Evolutionary conservation across 2,113 vertebrate species (phyloP), one percentile per base, ranked within the genome.

Genomic region (Syrmaticus mikado): DNA sequence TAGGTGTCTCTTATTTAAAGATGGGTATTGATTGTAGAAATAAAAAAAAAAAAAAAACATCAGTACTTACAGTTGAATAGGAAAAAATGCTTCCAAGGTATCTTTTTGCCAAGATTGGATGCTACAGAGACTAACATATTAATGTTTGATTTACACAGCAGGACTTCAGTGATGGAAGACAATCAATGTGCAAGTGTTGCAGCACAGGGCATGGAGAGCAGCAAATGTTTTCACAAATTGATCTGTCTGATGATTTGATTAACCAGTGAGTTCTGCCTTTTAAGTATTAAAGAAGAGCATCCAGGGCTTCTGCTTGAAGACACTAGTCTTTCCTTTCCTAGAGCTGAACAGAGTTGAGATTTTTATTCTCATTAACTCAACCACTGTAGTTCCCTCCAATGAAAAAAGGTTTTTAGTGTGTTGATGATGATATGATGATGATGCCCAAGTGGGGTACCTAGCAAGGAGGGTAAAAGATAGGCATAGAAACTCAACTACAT

Each of bases 121-220:
- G 75, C 64, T 89, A 50, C 41, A 65, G 70, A 60, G 13, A 25
- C 57, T 91, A 80, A 46, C 22, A 52, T 10, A 67, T 57, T 64
- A 85, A 57, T 38, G 65, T 93, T 85, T 90, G 93, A 87, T 94
- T 87, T 81, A 34, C 46, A 40, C 52, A 77, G 68, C n/a, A 5
- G 21, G n/a, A 64, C 25, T 82, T 68, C 53, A 22, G 84, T 30
- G 19, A 38, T 87, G 57, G 68, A 71, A 91, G 67, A 83, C 14
- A 24, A 81, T 82, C 79, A 57, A 48, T 9, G 43, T 67, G 68
- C 38, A 67, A 85, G 64, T 8, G 10, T 72, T 40, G 41, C 48
- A 58, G 15, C 46, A 46, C 41, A 27, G 53, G 41, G 20, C 27
- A 65, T 30, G 89, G 72, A 92, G 73, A 55, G 46, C 4, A 87